Conservation (phyloP, 2,113 vertebrate genomes). For the Caracal caracal region DNA sequence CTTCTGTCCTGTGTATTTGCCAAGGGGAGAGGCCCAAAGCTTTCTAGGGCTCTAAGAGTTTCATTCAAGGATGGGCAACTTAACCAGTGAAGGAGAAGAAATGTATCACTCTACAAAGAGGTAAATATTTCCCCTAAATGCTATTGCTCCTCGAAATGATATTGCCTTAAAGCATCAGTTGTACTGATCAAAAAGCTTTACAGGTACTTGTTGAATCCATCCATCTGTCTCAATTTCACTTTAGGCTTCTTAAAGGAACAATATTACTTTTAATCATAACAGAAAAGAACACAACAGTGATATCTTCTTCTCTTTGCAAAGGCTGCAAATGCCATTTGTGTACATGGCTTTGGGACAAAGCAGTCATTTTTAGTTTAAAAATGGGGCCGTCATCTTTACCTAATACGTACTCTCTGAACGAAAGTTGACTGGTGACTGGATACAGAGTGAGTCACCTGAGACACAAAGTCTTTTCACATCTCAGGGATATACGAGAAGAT, state of each 20-base stretch:
- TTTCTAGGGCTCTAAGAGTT: slow-evolving; percentile 10
- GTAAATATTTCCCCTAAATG: not conserved
- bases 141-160: not conserved
- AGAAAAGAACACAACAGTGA: not conserved
- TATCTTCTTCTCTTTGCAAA: not conserved
- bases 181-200: not conserved
- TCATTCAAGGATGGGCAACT: not conserved
- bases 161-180: not conserved
- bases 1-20: not conserved
- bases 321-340: not conserved
- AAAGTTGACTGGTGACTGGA: not conserved
- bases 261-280: not conserved
- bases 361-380: slow-evolving; percentile 47
- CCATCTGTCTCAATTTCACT: not conserved
- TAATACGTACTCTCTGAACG: not conserved
- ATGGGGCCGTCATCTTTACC: not conserved
- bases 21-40: not conserved
- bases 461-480: not conserved
- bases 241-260: not conserved
- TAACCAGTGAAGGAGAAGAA: not conserved
- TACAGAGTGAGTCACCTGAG: not conserved
- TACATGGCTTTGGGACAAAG: not conserved
- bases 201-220: not conserved
- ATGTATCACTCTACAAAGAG: not conserved
- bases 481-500: not conserved